Conservation (phyloP, 2,113 vertebrate species). For the Saguinus midas region DNA sequence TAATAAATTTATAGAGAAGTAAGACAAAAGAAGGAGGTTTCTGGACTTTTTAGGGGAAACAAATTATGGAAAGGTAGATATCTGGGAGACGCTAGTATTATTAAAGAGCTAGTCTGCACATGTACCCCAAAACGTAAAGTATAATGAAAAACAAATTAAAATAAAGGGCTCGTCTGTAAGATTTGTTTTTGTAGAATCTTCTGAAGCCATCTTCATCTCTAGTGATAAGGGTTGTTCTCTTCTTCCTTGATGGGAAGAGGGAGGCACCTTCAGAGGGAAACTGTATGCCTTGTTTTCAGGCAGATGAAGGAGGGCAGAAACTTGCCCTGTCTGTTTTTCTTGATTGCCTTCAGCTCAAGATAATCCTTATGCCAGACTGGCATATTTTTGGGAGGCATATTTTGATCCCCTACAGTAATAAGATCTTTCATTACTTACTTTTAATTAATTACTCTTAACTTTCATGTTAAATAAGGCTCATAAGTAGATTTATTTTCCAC, state of each 20-base stretch:
- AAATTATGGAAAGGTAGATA: too few species aligned
- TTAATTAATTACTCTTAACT: not conserved
- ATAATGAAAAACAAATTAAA: too few species aligned
- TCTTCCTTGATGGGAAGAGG: not conserved
- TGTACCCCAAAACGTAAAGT: too few species aligned
- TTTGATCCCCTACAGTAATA: not conserved
- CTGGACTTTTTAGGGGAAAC: not conserved
- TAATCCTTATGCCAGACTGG: not conserved
- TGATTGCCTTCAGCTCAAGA: not conserved
- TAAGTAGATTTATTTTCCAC: not conserved
- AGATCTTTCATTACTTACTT: not conserved
- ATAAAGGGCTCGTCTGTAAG: not conserved
- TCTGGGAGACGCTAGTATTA: not conserved
- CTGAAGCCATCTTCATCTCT: not conserved
- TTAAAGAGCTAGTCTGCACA: not conserved
- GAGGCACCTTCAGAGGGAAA: not conserved
- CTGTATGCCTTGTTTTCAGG: not conserved
- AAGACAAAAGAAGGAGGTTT: not conserved
- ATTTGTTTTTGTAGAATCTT: not conserved
- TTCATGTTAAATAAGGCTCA: not conserved
- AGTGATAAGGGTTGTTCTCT: not conserved
- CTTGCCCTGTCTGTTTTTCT: not conserved
- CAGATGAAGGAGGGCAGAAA: not conserved
- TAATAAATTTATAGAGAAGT: not conserved
- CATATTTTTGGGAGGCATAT: not conserved